phyloP scores from a whole-genome alignment of 2,113 vertebrate species.

The Rhinogobius similis region DNA sequence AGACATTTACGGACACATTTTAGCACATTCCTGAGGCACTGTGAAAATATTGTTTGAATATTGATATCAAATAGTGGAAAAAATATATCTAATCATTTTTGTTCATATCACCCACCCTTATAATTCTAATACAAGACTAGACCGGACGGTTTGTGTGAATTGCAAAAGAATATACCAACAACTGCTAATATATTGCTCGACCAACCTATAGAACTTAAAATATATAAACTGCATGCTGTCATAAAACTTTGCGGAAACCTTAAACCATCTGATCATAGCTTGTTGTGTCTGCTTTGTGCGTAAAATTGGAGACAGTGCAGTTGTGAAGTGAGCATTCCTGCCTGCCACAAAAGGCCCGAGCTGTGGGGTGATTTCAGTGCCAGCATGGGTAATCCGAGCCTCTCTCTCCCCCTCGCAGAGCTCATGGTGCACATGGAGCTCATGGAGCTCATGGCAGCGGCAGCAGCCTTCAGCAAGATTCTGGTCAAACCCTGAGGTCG shows the following conservation, averaged over 20 bases:
- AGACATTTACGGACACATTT: no score
- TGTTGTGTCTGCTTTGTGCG: neutral
- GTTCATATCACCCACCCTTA: no score
- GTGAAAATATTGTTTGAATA: no score
- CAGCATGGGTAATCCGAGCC: slow-evolving; percentile 62
- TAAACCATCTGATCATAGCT: neutral
- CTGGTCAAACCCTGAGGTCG: slow-evolving; percentile 41
- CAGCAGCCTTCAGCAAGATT: slow-evolving; percentile 62
- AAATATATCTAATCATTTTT: no score
- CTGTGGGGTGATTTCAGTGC: slow-evolving; percentile 44
- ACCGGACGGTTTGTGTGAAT: no score
- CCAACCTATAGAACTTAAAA: no score
- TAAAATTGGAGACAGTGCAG: neutral
- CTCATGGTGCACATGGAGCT: slow-evolving; percentile 30
- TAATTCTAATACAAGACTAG: no score
- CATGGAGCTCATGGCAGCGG: slow-evolving; percentile 64
- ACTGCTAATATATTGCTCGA: no score
- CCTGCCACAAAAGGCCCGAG: slow-evolving; percentile 40
- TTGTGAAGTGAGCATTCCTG: slow-evolving; percentile 32
- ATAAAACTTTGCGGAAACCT: neutral
- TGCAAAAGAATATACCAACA: no score
- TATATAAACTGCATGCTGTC: no score
- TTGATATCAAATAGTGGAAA: no score
- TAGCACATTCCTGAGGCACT: no score
- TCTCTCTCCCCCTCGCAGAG: slow-evolving; percentile 10